Evolutionary conservation across 64 coral and sea anemone species (phyloP).

Genomic region (Pocillopora damicornis): DNA sequence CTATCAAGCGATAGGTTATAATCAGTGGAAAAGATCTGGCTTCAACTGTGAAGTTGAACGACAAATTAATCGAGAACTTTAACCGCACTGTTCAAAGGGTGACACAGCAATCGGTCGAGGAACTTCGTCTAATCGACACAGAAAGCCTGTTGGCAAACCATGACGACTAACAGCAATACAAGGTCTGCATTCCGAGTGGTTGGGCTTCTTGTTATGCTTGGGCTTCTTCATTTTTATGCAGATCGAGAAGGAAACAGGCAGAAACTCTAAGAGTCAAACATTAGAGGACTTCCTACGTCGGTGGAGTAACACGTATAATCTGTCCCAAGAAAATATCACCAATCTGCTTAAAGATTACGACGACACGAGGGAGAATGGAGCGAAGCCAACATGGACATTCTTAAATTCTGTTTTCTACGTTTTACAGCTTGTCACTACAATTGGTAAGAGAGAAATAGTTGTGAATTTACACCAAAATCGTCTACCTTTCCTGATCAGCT

Average conservation of each 20-base stretch:
- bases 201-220: conserved; percentile 14
- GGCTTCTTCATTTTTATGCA: too few relatives aligned
- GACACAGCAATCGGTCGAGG: background rate
- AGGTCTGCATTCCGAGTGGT: background rate
- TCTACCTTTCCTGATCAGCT: background rate
- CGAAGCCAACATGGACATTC: conserved; percentile 6
- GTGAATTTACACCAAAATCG: background rate
- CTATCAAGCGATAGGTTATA: background rate
- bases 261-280: background rate
- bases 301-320: background rate
- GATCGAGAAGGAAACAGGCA: background rate
- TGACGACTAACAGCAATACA: background rate
- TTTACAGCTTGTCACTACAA: conserved; percentile 20
- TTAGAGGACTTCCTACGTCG: background rate
- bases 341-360: background rate
- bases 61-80: background rate
- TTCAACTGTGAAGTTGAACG: background rate
- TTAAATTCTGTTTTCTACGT: conserved; percentile 20
- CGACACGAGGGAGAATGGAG: background rate
- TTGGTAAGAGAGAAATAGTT: background rate
- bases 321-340: conserved; percentile 1
- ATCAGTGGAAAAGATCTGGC: background rate
- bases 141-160: background rate
- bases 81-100: too few relatives aligned
- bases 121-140: background rate